These are phyloP conservation scores for Pelobates fuscus DNA, from an alignment of 2,113 vertebrate genomes.

Conservation along the genomic window DNA sequence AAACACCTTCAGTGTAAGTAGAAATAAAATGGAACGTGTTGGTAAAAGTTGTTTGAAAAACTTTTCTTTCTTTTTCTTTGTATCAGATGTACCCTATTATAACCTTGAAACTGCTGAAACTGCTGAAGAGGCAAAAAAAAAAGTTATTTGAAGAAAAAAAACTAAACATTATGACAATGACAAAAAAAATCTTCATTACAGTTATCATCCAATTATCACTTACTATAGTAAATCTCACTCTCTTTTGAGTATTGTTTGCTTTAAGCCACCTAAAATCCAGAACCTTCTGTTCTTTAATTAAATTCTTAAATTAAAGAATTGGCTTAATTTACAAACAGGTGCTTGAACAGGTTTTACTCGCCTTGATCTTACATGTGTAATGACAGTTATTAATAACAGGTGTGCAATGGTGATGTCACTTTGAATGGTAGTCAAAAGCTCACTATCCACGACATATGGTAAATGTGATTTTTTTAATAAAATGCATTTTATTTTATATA, in stretches of 20 bases:
- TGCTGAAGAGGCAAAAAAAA: too few species aligned
- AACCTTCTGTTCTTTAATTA: conserved; percentile 76
- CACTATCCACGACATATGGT: not conserved
- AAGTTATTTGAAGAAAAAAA: not conserved
- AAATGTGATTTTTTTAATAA: not conserved
- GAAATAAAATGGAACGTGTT: too few species aligned
- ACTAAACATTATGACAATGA: conserved; percentile 65
- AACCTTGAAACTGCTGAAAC: too few species aligned
- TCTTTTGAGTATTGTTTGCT: conserved; percentile 65
- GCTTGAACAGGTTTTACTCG: conserved; percentile 92
- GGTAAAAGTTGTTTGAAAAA: too few species aligned
- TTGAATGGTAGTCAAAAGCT: conserved; percentile 78
- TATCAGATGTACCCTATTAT: too few species aligned
- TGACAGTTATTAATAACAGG: conserved; percentile 85
- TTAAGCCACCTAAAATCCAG: conserved; percentile 80
- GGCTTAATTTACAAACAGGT: conserved; percentile 91
- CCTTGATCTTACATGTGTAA: conserved; percentile 81
- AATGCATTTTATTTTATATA: too few species aligned
- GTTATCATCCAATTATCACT: conserved; percentile 65
- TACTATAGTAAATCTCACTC: conserved; percentile 67
- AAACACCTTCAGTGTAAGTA: conserved; percentile 69
- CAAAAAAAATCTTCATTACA: conserved; percentile 65
- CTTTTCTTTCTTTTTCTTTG: too few species aligned
- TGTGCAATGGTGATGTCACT: conserved; percentile 79
- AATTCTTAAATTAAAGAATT: conserved; percentile 69